A percentile compares a stretch with the other conserved stretches of the same genome.
phyloP scores from a whole-genome alignment of 2,797 vertebrate species.

The Lophotriccus pileatus region DNA sequence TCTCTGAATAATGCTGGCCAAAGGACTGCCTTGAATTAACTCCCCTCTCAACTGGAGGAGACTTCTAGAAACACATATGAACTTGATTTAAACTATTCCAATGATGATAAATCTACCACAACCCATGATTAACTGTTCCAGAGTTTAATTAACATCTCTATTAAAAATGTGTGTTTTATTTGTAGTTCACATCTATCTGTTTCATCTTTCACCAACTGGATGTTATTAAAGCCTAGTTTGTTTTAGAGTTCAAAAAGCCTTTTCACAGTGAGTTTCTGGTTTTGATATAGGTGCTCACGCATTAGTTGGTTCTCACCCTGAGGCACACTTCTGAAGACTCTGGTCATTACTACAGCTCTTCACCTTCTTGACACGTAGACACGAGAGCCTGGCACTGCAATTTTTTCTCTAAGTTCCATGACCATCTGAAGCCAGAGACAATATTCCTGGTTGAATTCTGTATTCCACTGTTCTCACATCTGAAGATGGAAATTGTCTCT shows the following conservation, averaged over 20 bases:
- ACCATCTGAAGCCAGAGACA: not conserved
- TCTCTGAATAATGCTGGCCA: not conserved
- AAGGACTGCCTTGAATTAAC: slow-evolving; percentile 35
- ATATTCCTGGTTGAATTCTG: not conserved
- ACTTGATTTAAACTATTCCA: slow-evolving; percentile 31
- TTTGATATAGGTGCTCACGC: slow-evolving; percentile 29
- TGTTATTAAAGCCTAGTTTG: slow-evolving; percentile 48
- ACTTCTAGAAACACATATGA: slow-evolving; percentile 28
- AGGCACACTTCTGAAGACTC: slow-evolving; percentile 11
- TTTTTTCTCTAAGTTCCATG: not conserved
- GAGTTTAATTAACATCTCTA: slow-evolving; percentile 54
- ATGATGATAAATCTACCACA: slow-evolving; percentile 27
- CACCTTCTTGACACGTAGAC: not conserved
- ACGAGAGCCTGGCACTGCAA: not conserved
- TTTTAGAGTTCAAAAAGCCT: slow-evolving; percentile 37
- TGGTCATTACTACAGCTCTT: not conserved
- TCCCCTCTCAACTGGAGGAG: slow-evolving; percentile 1
- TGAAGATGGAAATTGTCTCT: not conserved
- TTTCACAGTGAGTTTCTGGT: slow-evolving; percentile 14
- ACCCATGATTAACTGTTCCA: slow-evolving; percentile 17
- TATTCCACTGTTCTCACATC: not conserved
- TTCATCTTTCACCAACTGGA: slow-evolving; percentile 55
- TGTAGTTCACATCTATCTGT: slow-evolving; percentile 40
- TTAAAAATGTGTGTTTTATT: slow-evolving; percentile 55
- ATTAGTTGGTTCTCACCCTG: not conserved